These are phyloP conservation scores for Melanostigma gelatinosum DNA, from an alignment of 2,113 vertebrate genomes.

Conservation along the genomic window DNA sequence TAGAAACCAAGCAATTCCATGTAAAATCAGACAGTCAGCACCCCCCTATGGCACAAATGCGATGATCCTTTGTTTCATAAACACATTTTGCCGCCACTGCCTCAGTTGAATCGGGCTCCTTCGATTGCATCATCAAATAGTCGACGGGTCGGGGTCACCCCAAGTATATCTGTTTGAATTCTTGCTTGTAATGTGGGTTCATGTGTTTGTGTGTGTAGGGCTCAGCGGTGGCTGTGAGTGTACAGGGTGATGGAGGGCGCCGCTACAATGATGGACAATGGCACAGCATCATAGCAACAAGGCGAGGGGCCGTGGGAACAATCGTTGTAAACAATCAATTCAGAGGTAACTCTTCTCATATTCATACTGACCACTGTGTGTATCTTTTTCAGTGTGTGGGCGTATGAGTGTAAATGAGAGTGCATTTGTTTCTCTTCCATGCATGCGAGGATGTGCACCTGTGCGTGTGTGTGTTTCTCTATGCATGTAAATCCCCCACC, in stretches of 20 bases:
- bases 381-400: constrained; percentile 58
- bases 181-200: constrained; percentile 15
- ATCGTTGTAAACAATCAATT: constrained; percentile 90
- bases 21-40: not conserved
- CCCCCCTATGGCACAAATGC: not conserved
- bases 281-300: constrained; percentile 88
- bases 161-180: constrained; percentile 9
- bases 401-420: constrained; percentile 54
- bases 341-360: constrained; percentile 85
- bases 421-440: constrained; percentile 51
- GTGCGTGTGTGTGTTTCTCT: constrained; percentile 25
- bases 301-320: constrained; percentile 87
- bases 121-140: not conserved
- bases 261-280: constrained; percentile 89
- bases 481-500: constrained; percentile 59
- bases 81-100: not conserved
- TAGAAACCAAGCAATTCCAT: not conserved
- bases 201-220: constrained; percentile 78
- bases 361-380: constrained; percentile 71
- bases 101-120: not conserved
- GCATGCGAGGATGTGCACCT: constrained; percentile 47
- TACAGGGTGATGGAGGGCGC: constrained; percentile 85
- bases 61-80: not conserved
- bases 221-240: constrained; percentile 87
- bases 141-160: not conserved